These are phyloP conservation scores for Eretmochelys imbricata DNA, from an alignment of 2,113 vertebrate species.

Conservation along the genomic window DNA sequence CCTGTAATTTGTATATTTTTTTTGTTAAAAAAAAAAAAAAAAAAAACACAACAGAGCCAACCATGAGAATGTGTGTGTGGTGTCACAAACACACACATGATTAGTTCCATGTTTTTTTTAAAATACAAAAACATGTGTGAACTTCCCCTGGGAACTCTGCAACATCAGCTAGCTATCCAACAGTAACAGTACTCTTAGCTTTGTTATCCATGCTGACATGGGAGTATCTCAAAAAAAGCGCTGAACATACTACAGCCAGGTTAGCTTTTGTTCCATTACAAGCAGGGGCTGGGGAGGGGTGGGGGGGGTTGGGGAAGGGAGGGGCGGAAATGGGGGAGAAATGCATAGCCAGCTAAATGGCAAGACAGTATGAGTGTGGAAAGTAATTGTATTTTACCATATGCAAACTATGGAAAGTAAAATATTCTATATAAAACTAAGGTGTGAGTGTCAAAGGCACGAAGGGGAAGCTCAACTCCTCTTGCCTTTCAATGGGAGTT, in stretches of 20 bases:
- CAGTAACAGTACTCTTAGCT: background rate
- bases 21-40: background rate
- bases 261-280: background rate
- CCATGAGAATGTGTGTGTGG: background rate
- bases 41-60: background rate
- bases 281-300: background rate
- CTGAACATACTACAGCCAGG: background rate
- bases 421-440: background rate
- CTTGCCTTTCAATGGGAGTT: background rate
- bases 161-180: background rate
- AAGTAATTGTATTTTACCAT: background rate
- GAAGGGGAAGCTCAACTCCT: background rate
- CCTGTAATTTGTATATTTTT: background rate
- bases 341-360: background rate
- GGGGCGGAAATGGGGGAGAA: background rate
- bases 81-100: background rate
- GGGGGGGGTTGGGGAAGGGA: background rate
- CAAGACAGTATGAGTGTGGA: background rate
- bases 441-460: background rate
- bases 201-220: background rate
- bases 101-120: background rate
- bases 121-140: background rate
- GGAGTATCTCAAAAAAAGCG: background rate
- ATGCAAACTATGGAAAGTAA: background rate
- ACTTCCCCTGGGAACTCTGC: background rate